Conservation (phyloP, 2,888 invertebrate species). For the Mechanitis mazaeus region DNA sequence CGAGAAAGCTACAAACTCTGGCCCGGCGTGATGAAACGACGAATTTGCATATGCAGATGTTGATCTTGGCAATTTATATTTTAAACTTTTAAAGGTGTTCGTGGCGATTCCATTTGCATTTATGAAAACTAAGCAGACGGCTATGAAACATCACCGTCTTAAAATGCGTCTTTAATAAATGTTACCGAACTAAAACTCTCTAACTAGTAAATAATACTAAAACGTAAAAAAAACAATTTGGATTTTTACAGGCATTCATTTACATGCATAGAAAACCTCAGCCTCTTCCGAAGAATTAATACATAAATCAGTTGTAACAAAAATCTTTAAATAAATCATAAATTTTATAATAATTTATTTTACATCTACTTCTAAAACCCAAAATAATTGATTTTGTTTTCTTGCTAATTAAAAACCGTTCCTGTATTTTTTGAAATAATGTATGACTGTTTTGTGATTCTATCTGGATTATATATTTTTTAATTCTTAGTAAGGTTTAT, state of each 20-base stretch:
- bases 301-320: no score
- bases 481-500: neutral
- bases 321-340: no score
- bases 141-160: neutral
- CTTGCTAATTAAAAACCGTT: no score
- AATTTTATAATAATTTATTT: no score
- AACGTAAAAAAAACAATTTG: neutral
- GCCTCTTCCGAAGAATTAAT: no score
- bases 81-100: conserved; percentile 6
- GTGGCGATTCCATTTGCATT: conserved; percentile 9
- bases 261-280: no score
- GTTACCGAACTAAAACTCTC: neutral
- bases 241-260: no score
- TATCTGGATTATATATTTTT: no score
- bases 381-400: no score
- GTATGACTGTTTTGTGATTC: no score
- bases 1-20: conserved; percentile 16
- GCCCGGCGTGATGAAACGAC: conserved; percentile 17
- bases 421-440: no score
- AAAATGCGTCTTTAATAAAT: conserved; percentile 1
- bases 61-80: conserved; percentile 12
- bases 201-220: neutral
- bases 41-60: conserved; percentile 20
- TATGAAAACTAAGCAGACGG: neutral
- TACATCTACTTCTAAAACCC: no score